Percentiles rank a stretch among this genome's conserved stretches.
Conservation (phyloP, 92 coral and sea anemone species). For the Hydrozoanthus gracilis region DNA sequence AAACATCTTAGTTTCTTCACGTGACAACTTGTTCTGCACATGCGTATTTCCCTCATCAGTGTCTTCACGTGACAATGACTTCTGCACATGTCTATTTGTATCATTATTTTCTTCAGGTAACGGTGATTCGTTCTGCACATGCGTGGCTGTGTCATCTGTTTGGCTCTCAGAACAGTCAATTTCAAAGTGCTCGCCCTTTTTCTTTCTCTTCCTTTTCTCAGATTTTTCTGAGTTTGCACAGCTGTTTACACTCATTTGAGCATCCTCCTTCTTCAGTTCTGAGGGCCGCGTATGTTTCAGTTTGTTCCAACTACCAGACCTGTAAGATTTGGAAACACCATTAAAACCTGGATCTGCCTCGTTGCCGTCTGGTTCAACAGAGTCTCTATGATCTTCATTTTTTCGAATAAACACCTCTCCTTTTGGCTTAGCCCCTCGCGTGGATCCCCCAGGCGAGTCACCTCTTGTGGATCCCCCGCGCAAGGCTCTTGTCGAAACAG, state of each 20-base stretch:
- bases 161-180: conserved; percentile 14
- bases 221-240: background rate
- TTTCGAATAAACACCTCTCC: conserved; percentile 22
- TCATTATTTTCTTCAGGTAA: background rate
- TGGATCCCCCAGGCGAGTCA: background rate
- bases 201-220: conserved; percentile 2
- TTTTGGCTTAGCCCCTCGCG: conserved; percentile 20
- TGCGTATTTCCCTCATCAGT: background rate
- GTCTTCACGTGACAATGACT: background rate
- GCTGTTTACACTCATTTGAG: background rate
- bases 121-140: background rate
- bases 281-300: conserved; percentile 39
- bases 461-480: background rate
- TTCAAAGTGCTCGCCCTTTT: conserved; percentile 24
- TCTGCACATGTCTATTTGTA: background rate
- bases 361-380: background rate
- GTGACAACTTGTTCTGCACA: background rate
- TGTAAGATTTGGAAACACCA: background rate
- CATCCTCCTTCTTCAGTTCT: background rate
- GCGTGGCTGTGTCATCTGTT: background rate
- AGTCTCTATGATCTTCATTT: background rate
- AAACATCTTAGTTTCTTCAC: background rate
- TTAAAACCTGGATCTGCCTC: background rate
- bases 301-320: conserved; percentile 28
- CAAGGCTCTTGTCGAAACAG: background rate